Percentiles rank a stretch among this genome's conserved stretches.
Conservation (phyloP, 2,113 vertebrate genomes). For the Raphicerus campestris region DNA sequence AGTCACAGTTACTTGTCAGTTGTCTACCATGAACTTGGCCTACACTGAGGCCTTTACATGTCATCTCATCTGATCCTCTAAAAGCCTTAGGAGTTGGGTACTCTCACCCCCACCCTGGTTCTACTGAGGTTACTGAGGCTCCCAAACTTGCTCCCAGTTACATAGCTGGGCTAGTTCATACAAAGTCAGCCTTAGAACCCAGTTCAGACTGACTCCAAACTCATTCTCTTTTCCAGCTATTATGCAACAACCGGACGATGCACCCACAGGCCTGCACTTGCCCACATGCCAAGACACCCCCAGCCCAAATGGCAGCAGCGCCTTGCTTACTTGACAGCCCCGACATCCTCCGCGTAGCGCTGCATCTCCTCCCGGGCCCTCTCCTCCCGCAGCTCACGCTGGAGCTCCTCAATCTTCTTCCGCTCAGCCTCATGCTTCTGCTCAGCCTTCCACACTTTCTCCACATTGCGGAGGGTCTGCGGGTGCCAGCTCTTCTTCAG, state of each 20-base stretch:
- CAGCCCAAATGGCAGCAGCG: rapidly evolving
- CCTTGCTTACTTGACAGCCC: constrained; percentile 87
- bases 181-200: neutral
- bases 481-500: constrained; percentile 99
- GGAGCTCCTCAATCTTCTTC: constrained; percentile 97
- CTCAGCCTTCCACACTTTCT: constrained; percentile 98
- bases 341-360: constrained; percentile 89
- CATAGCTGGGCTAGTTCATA: neutral
- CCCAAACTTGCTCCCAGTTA: neutral
- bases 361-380: constrained; percentile 95
- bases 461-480: constrained; percentile 97
- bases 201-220: neutral
- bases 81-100: neutral
- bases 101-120: neutral
- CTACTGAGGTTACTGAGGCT: neutral
- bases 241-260: neutral
- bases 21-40: neutral
- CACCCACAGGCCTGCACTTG: neutral
- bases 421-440: constrained; percentile 94
- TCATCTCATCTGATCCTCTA: neutral
- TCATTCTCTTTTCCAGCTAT: neutral
- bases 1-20: neutral
- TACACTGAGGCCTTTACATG: neutral
- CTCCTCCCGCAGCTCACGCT: constrained; percentile 94
- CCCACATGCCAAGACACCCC: neutral